Conservation (phyloP, 2,888 invertebrate species). For the Dorcus parallelipipedus region DNA sequence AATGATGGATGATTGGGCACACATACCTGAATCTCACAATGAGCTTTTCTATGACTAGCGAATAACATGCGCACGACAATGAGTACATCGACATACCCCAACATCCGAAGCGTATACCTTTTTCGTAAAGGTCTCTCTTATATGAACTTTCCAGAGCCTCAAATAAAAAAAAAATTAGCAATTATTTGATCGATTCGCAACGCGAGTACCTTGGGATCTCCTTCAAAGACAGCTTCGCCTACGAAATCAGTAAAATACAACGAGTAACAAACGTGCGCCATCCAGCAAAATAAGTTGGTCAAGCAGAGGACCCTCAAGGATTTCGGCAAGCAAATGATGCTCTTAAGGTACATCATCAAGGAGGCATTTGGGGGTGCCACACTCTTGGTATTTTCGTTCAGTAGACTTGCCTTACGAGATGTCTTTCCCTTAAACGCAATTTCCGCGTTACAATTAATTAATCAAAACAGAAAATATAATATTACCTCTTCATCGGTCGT, state of each 20-base stretch:
- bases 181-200: conserved; percentile 33
- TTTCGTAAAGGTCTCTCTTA: conserved; percentile 72
- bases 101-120: conserved; percentile 91
- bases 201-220: conserved; percentile 68
- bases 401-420: not conserved
- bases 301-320: conserved; percentile 83
- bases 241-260: conserved; percentile 96
- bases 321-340: conserved; percentile 88
- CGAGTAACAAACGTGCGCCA: conserved; percentile 96
- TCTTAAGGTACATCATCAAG: conserved; percentile 76
- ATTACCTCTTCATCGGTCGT: not conserved
- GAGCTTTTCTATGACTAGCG: conserved; percentile 80
- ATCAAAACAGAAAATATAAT: not conserved
- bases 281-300: conserved; percentile 96
- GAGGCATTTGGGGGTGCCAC: conserved; percentile 49
- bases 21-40: conserved; percentile 68
- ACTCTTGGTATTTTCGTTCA: not conserved
- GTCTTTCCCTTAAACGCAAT: not conserved
- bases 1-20: not conserved
- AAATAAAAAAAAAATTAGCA: conserved; percentile 33
- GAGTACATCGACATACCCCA: conserved; percentile 97
- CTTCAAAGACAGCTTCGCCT: conserved; percentile 85
- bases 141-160: conserved; percentile 68
- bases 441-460: not conserved
- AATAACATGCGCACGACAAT: conserved; percentile 91